Conservation (phyloP, 2,113 vertebrate species). For the Sardina pilchardus region DNA sequence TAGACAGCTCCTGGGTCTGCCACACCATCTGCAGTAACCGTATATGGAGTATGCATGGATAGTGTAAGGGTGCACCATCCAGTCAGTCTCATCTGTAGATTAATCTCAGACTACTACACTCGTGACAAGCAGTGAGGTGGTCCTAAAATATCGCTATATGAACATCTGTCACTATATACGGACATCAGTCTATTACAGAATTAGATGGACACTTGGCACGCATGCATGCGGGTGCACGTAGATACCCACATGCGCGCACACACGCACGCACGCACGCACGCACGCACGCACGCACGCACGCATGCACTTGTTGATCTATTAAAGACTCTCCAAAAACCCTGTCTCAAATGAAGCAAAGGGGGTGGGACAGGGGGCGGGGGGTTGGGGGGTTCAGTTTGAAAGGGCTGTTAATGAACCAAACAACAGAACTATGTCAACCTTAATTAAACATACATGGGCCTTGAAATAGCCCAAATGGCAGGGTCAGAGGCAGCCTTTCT, state of each 20-base stretch:
- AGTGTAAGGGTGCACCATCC: too few species aligned
- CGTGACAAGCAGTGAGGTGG: too few species aligned
- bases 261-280: constrained; percentile 1
- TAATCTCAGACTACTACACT: too few species aligned
- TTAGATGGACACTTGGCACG: too few species aligned
- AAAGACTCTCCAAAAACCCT: not conserved
- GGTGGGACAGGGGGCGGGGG: not conserved
- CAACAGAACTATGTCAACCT: not conserved
- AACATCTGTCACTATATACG: too few species aligned
- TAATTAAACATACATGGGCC: not conserved
- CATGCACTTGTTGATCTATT: not conserved
- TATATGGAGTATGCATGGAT: too few species aligned
- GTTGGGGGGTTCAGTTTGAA: not conserved
- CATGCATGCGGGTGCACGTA: not conserved
- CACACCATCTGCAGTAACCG: too few species aligned
- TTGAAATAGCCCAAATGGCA: not conserved
- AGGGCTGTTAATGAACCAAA: constrained; percentile 7
- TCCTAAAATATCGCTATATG: too few species aligned
- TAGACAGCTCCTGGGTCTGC: too few species aligned
- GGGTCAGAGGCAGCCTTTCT: not conserved
- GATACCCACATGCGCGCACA: not conserved
- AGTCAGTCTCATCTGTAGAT: too few species aligned
- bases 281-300: not conserved
- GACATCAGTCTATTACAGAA: too few species aligned
- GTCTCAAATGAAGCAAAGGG: not conserved